Conservation (phyloP, 1,140 invertebrate species). For the Chrysomallon squamiferum region DNA sequence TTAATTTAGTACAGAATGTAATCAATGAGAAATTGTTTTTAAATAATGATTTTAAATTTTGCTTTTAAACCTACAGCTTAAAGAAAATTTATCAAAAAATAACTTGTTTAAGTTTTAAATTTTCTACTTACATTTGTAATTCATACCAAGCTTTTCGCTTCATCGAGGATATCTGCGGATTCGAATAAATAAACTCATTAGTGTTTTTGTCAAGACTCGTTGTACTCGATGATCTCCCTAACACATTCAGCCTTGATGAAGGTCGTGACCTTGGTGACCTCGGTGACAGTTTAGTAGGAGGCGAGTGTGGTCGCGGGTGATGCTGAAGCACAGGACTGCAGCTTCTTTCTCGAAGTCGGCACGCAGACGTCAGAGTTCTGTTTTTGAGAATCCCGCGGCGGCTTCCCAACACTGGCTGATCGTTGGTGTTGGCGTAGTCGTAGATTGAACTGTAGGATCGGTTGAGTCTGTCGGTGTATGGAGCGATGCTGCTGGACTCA, state of each 20-base stretch:
- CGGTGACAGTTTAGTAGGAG: constrained; percentile 17
- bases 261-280: not conserved
- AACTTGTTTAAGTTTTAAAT: no score
- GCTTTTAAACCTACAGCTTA: no score
- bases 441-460: not conserved
- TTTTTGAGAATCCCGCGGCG: constrained; percentile 17
- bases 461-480: constrained; percentile 1
- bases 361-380: not conserved
- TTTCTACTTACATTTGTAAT: constrained; percentile 12
- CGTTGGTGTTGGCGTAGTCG: not conserved
- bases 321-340: not conserved
- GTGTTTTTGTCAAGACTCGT: constrained; percentile 17
- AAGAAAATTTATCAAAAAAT: no score
- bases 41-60: no score
- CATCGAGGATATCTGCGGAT: constrained; percentile 9
- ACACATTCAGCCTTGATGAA: not conserved
- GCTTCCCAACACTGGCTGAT: not conserved
- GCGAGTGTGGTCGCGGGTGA: constrained; percentile 8
- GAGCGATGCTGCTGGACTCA: not conserved
- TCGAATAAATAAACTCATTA: constrained; percentile 12
- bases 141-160: constrained; percentile 28
- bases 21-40: no score
- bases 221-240: constrained; percentile 2
- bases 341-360: not conserved
- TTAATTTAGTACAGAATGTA: no score